phyloP scores from a whole-genome alignment of 2,797 vertebrate species.

The Botia kubotai region DNA sequence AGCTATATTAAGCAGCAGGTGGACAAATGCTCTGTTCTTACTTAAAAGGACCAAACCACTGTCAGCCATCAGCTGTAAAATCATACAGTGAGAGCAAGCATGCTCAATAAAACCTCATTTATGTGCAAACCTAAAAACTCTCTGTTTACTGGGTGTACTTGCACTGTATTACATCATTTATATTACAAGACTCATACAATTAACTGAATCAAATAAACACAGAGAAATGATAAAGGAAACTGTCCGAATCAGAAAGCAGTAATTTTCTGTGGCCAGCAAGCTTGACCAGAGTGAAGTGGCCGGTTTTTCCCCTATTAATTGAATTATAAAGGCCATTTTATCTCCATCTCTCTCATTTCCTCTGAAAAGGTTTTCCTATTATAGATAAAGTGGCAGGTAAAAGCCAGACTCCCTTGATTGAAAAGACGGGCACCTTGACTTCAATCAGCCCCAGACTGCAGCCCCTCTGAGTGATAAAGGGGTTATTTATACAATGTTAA shows the following conservation, averaged over 20 bases:
- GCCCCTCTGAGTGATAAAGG: slow-evolving; percentile 23
- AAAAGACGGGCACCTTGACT: slow-evolving; percentile 42
- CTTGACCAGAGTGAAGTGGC: slow-evolving; percentile 21
- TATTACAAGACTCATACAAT: background rate
- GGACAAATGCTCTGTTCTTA: slow-evolving; percentile 52
- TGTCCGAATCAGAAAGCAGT: slow-evolving; percentile 10
- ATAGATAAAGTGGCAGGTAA: slow-evolving; percentile 59
- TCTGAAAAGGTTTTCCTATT: slow-evolving; percentile 55
- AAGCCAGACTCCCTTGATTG: slow-evolving; percentile 41
- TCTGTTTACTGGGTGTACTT: no score
- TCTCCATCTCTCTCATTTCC: slow-evolving; percentile 60
- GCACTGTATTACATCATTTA: slow-evolving; percentile 3
- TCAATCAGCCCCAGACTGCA: slow-evolving; percentile 41
- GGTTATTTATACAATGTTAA: slow-evolving; percentile 22
- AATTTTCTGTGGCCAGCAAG: slow-evolving; percentile 12
- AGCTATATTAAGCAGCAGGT: slow-evolving; percentile 53
- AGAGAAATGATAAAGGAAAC: background rate
- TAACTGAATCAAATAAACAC: background rate
- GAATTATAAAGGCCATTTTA: slow-evolving; percentile 59
- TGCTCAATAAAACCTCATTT: slow-evolving; percentile 30
- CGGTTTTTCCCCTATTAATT: slow-evolving; percentile 54
- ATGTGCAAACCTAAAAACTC: background rate
- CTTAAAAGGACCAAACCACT: slow-evolving; percentile 51
- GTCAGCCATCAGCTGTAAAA: slow-evolving; percentile 30
- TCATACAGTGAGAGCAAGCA: slow-evolving; percentile 28